These are phyloP conservation scores for Notospermus geniculatus DNA, from an alignment of 1,140 invertebrate species.

Conservation along the genomic window DNA sequence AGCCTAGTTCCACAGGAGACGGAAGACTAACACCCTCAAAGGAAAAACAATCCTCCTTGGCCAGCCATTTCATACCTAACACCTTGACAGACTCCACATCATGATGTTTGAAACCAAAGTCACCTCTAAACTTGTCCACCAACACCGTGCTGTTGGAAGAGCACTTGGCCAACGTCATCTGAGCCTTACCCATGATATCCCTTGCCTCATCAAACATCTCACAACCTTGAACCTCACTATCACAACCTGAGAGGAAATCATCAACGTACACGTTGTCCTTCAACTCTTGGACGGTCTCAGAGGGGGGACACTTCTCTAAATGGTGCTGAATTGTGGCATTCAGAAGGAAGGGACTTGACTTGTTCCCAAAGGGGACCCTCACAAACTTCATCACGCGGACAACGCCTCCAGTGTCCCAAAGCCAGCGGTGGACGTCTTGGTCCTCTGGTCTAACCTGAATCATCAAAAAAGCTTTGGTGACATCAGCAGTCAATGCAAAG, in stretches of 20 bases:
- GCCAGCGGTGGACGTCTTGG: slow-evolving; percentile 9
- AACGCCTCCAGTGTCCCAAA: background rate
- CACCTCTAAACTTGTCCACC: background rate
- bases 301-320: slow-evolving; percentile 34
- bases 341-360: slow-evolving; percentile 15
- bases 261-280: slow-evolving; percentile 56
- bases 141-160: background rate
- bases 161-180: slow-evolving; percentile 3
- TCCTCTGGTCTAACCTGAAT: slow-evolving; percentile 13
- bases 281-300: slow-evolving; percentile 32
- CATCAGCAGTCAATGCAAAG: slow-evolving; percentile 16
- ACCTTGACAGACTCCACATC: background rate
- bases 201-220: slow-evolving; percentile 18
- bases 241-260: slow-evolving; percentile 51
- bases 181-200: background rate
- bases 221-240: slow-evolving; percentile 42
- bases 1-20: background rate
- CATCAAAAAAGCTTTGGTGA: slow-evolving; percentile 17
- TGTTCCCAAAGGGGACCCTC: slow-evolving; percentile 17
- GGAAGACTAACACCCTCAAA: background rate
- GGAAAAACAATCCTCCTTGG: slow-evolving; percentile 7
- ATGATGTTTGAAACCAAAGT: background rate
- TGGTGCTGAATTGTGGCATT: slow-evolving; percentile 13
- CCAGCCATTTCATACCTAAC: background rate
- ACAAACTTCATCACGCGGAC: background rate